Conservation (phyloP, 64 coral and sea anemone species). For the Platygyra sinensis region DNA sequence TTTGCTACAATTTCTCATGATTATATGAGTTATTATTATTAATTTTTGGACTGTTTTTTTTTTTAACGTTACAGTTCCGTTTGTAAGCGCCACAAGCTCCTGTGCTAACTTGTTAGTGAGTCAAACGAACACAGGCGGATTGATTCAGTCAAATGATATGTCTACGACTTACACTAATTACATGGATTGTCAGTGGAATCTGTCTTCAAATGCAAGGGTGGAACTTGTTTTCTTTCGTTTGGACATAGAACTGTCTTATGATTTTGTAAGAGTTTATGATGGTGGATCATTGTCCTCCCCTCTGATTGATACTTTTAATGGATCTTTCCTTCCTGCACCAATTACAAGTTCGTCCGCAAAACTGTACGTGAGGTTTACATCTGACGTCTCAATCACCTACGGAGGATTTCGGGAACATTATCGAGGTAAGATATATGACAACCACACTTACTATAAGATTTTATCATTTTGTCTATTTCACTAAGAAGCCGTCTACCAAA, state of each 20-base stretch:
- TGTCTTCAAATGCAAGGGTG: not conserved
- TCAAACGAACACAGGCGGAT: not conserved
- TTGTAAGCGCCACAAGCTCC: not conserved
- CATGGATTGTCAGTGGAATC: not conserved
- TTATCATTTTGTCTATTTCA: too few relatives aligned
- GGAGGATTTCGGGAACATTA: not conserved
- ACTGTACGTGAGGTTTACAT: not conserved
- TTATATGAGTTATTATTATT: too few relatives aligned
- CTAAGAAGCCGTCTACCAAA: too few relatives aligned
- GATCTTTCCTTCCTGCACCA: too few relatives aligned
- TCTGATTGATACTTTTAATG: not conserved
- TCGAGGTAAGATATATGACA: too few relatives aligned
- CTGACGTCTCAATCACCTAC: not conserved
- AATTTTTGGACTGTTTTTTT: too few relatives aligned
- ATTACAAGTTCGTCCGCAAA: too few relatives aligned
- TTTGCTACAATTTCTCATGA: too few relatives aligned
- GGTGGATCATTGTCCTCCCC: not conserved
- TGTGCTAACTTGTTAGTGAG: not conserved
- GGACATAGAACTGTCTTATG: not conserved
- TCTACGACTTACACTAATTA: not conserved
- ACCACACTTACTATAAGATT: too few relatives aligned
- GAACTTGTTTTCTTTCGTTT: not conserved
- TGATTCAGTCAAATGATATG: not conserved
- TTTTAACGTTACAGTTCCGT: not conserved
- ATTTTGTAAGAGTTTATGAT: constrained; percentile 6